Evolutionary conservation across 2,888 invertebrate species (phyloP).

Genomic region (Drosophila anomalata): DNA sequence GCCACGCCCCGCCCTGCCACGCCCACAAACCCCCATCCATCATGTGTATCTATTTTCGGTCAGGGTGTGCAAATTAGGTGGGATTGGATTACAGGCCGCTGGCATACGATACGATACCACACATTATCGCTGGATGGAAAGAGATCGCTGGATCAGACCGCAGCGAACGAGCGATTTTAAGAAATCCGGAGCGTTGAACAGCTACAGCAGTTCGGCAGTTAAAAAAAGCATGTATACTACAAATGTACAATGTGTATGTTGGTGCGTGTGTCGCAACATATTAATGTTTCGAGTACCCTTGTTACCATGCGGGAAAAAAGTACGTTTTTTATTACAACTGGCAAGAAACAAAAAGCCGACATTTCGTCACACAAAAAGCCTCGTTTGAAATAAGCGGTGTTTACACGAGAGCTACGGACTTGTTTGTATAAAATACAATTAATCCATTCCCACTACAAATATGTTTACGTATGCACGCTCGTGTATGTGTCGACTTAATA

Average conservation of each 20-base stretch:
- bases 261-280: background rate
- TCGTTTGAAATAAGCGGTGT: background rate
- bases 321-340: background rate
- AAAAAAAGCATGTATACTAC: background rate
- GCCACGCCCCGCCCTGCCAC: background rate
- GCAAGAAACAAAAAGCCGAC: background rate
- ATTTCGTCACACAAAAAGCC: background rate
- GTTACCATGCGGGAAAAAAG: background rate
- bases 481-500: no score
- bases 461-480: no score
- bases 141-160: background rate
- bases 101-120: slow-evolving; percentile 9
- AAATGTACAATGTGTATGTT: no score
- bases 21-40: background rate
- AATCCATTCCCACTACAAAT: background rate
- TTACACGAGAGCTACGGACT: background rate
- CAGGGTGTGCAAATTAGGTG: slow-evolving; percentile 18
- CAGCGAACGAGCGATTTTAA: background rate
- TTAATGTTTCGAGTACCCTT: background rate
- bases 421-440: background rate
- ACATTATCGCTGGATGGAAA: background rate
- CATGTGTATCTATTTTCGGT: slow-evolving; percentile 15
- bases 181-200: background rate
- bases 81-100: slow-evolving; percentile 7
- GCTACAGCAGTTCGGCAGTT: background rate